Conservation (phyloP, 2,888 invertebrate genomes). For the Entomobrya proxima region DNA sequence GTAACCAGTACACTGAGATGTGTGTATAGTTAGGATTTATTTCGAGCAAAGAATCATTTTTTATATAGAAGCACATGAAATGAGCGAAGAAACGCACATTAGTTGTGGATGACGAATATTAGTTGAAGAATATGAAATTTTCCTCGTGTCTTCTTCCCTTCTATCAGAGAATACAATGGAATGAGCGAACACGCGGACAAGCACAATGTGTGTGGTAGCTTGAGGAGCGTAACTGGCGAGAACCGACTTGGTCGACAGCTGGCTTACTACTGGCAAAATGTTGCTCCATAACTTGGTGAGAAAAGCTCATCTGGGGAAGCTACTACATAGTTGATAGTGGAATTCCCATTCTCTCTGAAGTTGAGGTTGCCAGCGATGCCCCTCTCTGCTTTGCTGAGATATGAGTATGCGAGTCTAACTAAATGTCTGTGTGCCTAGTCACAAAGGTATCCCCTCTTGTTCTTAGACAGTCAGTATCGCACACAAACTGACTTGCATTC, state of each 20-base stretch:
- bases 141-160: neutral
- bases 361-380: conserved; percentile 57
- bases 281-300: conserved; percentile 55
- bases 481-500: neutral
- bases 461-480: conserved; percentile 20
- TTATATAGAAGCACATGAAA: conserved; percentile 1
- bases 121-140: conserved; percentile 15
- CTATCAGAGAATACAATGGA: conserved; percentile 3
- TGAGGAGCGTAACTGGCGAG: conserved; percentile 61
- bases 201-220: conserved; percentile 57
- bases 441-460: conserved; percentile 43
- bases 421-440: neutral
- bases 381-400: conserved; percentile 50
- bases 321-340: neutral
- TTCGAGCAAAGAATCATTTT: conserved; percentile 17
- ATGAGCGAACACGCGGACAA: conserved; percentile 55
- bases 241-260: conserved; percentile 63
- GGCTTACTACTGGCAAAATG: conserved; percentile 64
- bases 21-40: neutral
- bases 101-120: conserved; percentile 32
- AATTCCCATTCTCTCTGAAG: conserved; percentile 46
- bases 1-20: neutral
- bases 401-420: conserved; percentile 32
- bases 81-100: conserved; percentile 20
- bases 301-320: conserved; percentile 63